phyloP scores from a whole-genome alignment of 2,888 invertebrate genomes.

The Epistrophe grossulariae region DNA sequence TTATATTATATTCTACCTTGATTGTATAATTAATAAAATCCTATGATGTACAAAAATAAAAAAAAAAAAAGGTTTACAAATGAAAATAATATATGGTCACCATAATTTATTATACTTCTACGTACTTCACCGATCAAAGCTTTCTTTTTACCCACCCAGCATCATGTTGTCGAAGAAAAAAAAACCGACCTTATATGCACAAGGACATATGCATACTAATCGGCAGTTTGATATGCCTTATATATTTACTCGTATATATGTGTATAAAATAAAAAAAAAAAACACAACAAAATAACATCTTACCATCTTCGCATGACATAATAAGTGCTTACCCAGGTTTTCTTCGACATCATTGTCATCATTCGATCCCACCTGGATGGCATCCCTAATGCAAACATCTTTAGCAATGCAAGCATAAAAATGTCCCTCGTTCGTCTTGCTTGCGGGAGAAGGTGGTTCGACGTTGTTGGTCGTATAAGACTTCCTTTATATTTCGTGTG shows the following conservation, averaged over 20 bases:
- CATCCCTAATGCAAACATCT: conserved; percentile 54
- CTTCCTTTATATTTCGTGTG: conserved; percentile 29
- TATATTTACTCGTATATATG: neutral
- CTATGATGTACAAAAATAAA: too few relatives aligned
- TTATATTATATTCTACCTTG: too few relatives aligned
- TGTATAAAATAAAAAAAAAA: neutral
- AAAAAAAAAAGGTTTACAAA: too few relatives aligned
- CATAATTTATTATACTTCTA: conserved; percentile 11
- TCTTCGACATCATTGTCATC: conserved; percentile 61
- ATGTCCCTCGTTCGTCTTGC: conserved; percentile 21
- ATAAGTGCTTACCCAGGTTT: conserved; percentile 69
- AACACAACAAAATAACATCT: conserved; percentile 17
- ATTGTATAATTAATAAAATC: too few relatives aligned
- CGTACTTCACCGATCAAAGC: neutral
- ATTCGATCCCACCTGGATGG: conserved; percentile 38
- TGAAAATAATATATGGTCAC: neutral
- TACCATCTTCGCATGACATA: conserved; percentile 55
- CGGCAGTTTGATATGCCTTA: conserved; percentile 27
- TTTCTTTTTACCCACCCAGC: neutral
- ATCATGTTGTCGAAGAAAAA: neutral
- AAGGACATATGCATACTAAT: conserved; percentile 51
- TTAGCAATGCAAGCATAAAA: conserved; percentile 60
- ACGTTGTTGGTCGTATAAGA: conserved; percentile 12
- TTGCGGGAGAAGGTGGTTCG: neutral
- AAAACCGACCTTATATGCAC: conserved; percentile 6